phyloP scores from a whole-genome alignment of 1,140 invertebrate species.

The Heliconius hewitsoni region DNA sequence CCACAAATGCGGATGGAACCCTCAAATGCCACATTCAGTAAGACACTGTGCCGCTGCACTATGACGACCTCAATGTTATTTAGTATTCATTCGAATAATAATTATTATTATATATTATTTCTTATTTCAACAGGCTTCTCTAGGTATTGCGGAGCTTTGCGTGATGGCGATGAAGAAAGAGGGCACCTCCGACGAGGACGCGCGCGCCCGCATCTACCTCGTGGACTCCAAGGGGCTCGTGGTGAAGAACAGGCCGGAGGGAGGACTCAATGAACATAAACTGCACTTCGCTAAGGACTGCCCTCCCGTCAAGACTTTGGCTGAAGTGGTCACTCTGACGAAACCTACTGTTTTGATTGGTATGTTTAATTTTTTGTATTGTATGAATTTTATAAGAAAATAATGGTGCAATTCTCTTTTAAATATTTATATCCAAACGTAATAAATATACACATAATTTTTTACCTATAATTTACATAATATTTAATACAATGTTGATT shows the following conservation, averaged over 20 bases:
- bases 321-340: constrained; percentile 88
- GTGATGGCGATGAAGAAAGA: constrained; percentile 93
- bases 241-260: constrained; percentile 88
- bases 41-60: no score
- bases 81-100: no score
- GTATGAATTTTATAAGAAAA: background rate
- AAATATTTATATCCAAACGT: no score
- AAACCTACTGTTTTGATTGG: constrained; percentile 95
- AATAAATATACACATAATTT: no score
- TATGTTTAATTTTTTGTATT: constrained; percentile 50
- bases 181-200: constrained; percentile 87
- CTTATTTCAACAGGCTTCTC: constrained; percentile 83
- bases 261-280: constrained; percentile 90
- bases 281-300: constrained; percentile 87
- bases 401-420: no score
- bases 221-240: constrained; percentile 87
- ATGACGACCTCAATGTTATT: no score
- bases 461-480: no score
- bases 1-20: no score
- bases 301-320: constrained; percentile 85
- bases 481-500: no score
- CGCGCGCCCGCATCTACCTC: constrained; percentile 88
- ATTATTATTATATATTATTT: background rate
- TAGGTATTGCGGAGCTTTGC: constrained; percentile 94
- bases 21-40: no score